phyloP scores from a whole-genome alignment of 2,113 vertebrate species.

The Catharus bicknelli region DNA sequence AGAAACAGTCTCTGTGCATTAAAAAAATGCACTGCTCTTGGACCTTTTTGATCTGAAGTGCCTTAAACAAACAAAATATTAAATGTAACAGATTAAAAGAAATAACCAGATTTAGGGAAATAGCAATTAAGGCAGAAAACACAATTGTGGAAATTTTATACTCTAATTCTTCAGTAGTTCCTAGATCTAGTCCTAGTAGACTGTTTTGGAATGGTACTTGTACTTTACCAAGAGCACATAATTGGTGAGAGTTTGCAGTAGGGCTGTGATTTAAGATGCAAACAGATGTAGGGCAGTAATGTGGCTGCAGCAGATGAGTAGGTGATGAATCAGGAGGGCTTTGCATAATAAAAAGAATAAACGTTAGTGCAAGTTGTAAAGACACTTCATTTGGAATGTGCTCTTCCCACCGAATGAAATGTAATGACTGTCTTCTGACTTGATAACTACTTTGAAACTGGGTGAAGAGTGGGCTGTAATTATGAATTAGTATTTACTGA shows the following conservation, averaged over 20 bases:
- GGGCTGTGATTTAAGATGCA: neutral
- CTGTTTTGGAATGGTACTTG: neutral
- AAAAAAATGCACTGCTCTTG: neutral
- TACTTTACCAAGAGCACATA: neutral
- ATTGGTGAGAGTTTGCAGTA: neutral
- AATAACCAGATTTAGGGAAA: neutral
- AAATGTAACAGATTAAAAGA: neutral
- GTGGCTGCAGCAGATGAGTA: conserved; percentile 11
- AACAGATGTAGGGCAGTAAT: conserved; percentile 21
- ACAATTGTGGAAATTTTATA: neutral
- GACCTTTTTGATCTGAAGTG: neutral
- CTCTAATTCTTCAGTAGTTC: neutral
- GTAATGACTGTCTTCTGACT: conserved; percentile 38
- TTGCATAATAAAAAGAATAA: conserved; percentile 42
- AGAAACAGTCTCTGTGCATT: neutral
- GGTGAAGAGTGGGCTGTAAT: neutral
- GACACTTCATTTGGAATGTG: conserved; percentile 51
- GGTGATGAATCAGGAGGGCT: conserved; percentile 54
- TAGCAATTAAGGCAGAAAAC: neutral
- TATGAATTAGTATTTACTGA: conserved; percentile 27
- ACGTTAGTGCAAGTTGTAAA: conserved; percentile 16
- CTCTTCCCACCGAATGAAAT: neutral
- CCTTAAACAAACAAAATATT: neutral
- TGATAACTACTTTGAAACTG: conserved; percentile 47
- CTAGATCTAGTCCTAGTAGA: neutral